phyloP scores from a whole-genome alignment of 2,797 vertebrate species.

The Sebastes matsubarae region DNA sequence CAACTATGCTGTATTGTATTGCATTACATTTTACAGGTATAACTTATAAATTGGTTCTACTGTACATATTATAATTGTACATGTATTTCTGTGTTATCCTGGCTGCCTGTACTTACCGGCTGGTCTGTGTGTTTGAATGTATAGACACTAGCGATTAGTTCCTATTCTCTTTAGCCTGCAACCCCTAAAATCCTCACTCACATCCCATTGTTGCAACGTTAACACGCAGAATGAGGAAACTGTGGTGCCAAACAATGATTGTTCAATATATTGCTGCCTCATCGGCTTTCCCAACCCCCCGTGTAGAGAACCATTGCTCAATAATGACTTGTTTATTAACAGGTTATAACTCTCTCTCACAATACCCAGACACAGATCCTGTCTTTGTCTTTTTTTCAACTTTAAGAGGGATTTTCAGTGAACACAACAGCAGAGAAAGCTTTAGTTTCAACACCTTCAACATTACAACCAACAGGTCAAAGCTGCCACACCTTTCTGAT shows the following conservation, averaged over 20 bases:
- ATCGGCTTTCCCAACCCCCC: background rate
- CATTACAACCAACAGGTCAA: background rate
- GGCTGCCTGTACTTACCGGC: background rate
- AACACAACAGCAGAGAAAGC: background rate
- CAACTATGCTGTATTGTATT: background rate
- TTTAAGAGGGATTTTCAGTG: background rate
- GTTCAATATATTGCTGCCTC: background rate
- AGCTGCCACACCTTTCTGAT: constrained; percentile 34
- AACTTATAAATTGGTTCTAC: background rate
- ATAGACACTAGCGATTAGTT: background rate
- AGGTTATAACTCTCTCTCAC: background rate
- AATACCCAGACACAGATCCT: background rate
- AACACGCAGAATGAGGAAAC: constrained; percentile 14
- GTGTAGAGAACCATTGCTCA: background rate
- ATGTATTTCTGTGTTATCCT: background rate
- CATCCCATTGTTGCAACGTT: background rate
- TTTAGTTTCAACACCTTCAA: background rate
- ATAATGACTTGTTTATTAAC: background rate
- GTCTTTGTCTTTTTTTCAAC: background rate
- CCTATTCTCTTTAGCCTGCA: background rate
- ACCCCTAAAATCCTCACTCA: background rate
- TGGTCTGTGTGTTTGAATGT: background rate
- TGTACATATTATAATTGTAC: background rate
- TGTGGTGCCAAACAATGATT: background rate
- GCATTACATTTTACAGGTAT: background rate